Conservation (phyloP, 2,113 vertebrate species). For the Columbina picui region DNA sequence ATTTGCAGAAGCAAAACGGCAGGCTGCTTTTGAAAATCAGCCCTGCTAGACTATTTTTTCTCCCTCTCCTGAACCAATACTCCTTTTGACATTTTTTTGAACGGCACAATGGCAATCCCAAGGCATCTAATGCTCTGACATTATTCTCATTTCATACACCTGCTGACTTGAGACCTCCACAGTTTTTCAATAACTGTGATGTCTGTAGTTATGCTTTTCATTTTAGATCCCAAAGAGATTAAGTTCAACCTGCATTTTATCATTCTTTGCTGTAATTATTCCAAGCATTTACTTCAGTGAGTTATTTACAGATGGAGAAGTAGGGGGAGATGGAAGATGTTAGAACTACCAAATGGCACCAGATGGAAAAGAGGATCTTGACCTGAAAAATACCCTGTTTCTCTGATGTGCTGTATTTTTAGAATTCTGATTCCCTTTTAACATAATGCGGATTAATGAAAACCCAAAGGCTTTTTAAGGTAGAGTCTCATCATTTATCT, state of each 20-base stretch:
- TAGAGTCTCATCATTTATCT: slow-evolving; percentile 60
- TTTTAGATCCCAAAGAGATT: slow-evolving; percentile 51
- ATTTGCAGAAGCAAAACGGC: not conserved
- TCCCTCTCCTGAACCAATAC: not conserved
- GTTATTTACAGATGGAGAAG: slow-evolving; percentile 62
- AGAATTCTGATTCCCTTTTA: slow-evolving; percentile 65
- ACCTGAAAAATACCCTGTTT: slow-evolving; percentile 58
- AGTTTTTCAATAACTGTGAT: slow-evolving; percentile 21
- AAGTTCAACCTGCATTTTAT: slow-evolving; percentile 57
- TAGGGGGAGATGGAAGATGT: slow-evolving; percentile 54
- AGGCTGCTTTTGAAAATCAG: slow-evolving; percentile 35
- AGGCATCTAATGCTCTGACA: not conserved
- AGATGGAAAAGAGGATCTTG: slow-evolving; percentile 56
- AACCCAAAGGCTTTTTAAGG: slow-evolving; percentile 62
- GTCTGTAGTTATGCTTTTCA: slow-evolving; percentile 23
- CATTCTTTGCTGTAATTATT: slow-evolving; percentile 56
- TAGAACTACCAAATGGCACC: slow-evolving; percentile 54
- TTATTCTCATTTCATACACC: slow-evolving; percentile 42
- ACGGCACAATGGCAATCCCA: not conserved
- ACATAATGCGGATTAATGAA: slow-evolving; percentile 62
- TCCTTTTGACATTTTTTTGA: slow-evolving; percentile 13
- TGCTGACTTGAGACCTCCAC: not conserved
- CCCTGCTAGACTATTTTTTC: not conserved
- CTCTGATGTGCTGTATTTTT: slow-evolving; percentile 65
- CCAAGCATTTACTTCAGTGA: slow-evolving; percentile 58